Evolutionary conservation across 2,113 vertebrate species (phyloP), one percentile per base, ranked within the genome.

Genomic region (Neotoma lepida): DNA sequence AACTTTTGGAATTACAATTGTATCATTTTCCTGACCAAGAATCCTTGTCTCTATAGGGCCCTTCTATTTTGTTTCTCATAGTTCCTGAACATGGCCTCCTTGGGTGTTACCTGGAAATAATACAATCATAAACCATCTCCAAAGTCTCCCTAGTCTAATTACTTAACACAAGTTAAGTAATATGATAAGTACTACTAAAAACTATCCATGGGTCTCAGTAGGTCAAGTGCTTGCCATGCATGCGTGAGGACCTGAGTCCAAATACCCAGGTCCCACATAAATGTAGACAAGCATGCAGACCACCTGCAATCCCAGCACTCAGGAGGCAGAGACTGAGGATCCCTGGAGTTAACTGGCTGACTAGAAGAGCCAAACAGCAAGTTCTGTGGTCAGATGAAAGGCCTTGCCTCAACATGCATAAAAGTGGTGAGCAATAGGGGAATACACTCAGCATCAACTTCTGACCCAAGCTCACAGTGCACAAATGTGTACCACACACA

Each of bases 1-100:
- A 96, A 97, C 95, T 96, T 96, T 97, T 46, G 96, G 93, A 97
- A 97, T 97, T 96, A 90, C 26, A 61, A 86, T 95, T 88, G 93
- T 80, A 94, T 93, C 63, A 86, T 74, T 97, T 96, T 96, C 61
- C 88, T 90, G 66, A 90, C 33, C 13, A 56, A 61, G 4, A 93
- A 63, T 64, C 76, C 22, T 93, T n/a, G 26, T 18, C 41, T 78
- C 41, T 46, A 2, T 30, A 33, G 68, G 58, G 6, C 51, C 41
- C 20, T 63, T 95, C 82, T 56, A 15, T 56, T 95, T 86, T 92
- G 85, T 71, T 87, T 90, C 85, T 93, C 61, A 63, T 0, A 89
- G 39, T 22, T 93, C 64, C 35, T 71, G 12, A 91, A 58, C 33
- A 51, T 80, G 5, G 41, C 44, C 76, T 96, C 49, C 18, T 70